Evolutionary conservation across 2,888 invertebrate species (phyloP), one percentile per base, ranked within the genome.

Genomic region (Acronicta aceris): DNA sequence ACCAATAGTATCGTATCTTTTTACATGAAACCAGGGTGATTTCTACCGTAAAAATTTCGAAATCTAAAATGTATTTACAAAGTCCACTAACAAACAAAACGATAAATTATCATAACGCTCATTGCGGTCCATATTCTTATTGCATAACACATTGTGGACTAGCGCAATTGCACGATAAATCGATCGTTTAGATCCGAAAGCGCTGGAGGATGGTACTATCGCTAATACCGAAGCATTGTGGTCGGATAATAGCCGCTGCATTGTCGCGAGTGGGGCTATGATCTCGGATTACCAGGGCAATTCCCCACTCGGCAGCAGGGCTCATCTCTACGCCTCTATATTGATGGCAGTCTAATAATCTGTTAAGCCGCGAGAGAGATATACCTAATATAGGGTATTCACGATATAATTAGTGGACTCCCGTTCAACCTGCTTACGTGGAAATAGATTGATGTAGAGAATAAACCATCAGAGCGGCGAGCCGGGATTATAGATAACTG

Each of bases 221-320:
- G 49, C 52, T 70, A 73, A 79, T 73, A 57, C 73, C 54, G 15
- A 47, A 56, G 63, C 49, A 76, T 75, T 79, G 68, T 74, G 66
- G 61, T 41, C 12, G 64, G 62, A 70, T 71, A 75, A 78, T 78
- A 77, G 77, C 69, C 67, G 71, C 51, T 65, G 64, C 67, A 78
- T 71, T 79, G 76, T 81, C 67, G 65, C 57, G 54, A 65, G 69
- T 45, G 58, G 52, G 74, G 52, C 67, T 66, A 58, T 71, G 74
- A 74, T 75, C 80, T 71, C 66, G 78, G 79, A 77, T 81, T 80
- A 77, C 71, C 63, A 63, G 54, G 55, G 60, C 70, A 68, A 71
- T 81, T 74, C 58, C 65, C 57, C 59, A 56, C 49, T 51, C 46
- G 46, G 45, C 30, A 51, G 50, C 59, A 51, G n/a, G 46, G 64